These are phyloP conservation scores for Dendropsophus ebraccatus DNA, from an alignment of 2,113 vertebrate genomes.

Conservation along the genomic window DNA sequence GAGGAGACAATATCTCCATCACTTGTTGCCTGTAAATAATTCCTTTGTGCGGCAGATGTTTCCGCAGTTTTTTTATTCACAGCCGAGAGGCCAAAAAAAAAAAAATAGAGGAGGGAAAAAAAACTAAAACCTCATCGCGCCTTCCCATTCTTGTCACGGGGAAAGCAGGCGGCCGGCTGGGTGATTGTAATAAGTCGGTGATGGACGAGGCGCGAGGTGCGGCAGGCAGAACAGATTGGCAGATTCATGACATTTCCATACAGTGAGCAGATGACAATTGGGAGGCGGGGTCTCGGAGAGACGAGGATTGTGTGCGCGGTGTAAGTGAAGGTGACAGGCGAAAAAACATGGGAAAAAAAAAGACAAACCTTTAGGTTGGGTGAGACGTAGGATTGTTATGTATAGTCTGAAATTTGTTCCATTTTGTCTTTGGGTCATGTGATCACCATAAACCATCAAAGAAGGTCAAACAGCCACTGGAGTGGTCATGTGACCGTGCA, in stretches of 20 bases:
- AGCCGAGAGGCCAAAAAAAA: conserved; percentile 8
- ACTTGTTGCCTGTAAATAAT: background rate
- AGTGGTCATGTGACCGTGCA: too few relatives aligned
- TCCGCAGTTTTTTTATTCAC: conserved; percentile 10
- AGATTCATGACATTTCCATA: conserved; percentile 10
- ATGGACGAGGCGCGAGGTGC: background rate
- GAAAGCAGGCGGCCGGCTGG: background rate
- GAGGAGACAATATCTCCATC: background rate
- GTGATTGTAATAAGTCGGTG: conserved; percentile 15
- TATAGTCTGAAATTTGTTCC: background rate
- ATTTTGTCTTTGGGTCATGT: too few relatives aligned
- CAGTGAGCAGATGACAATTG: conserved; percentile 11
- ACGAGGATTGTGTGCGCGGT: background rate
- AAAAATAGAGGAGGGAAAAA: too few relatives aligned
- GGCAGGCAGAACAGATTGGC: conserved; percentile 8
- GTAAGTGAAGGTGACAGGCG: background rate
- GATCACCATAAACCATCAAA: background rate
- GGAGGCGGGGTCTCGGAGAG: background rate
- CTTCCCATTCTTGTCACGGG: background rate
- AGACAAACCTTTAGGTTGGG: too few relatives aligned
- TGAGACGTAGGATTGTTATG: too few relatives aligned
- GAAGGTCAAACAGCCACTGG: too few relatives aligned
- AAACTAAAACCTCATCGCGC: background rate
- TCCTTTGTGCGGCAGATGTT: background rate
- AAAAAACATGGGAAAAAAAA: too few relatives aligned